Evolutionary conservation across 2,888 invertebrate genomes (phyloP), one percentile per base, ranked within the genome.

Genomic region (Agrotis exclamationis): DNA sequence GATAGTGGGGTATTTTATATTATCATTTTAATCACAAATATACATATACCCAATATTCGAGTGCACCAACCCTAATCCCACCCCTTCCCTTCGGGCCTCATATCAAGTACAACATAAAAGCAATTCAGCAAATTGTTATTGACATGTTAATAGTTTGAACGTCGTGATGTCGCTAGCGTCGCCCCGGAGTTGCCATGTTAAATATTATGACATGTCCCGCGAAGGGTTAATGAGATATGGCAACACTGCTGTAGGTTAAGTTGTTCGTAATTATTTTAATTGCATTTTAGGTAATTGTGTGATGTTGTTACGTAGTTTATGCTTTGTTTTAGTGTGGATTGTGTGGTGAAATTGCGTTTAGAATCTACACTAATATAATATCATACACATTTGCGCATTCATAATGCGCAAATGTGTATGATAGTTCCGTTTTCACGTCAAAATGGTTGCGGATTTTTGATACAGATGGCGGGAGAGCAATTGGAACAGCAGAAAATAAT

Each of bases 41-140:
- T 33, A 7, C 5, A 45, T 11, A 39, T 63, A 24, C 6, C 1
- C 64, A 9, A 50, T 45, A 24, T 0, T 11, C n/a, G 0, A 22
- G 3, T 22, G 82, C 76, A 81, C 0, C 91, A 93, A 83, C 94
- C 94, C 93, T 94, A 90, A 16, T 2, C 6, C 62, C 88, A 94
- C 94, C 95, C 93, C 93, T 93, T 91, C 88, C 89, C 88, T 79
- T 71, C 83, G 85, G 86, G 88, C 84, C 86, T 87, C 90, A 90
- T 90, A 90, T 90, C 89, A 89, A 87, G 88, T 88, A 91, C 91
- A 92, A 92, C 94, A 92, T 93, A 93, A 93, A 95, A 93, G 95
- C 95, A 92, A 94, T 96, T 94, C 91, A 87, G 90, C 91, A 95
- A 96, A 96, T 95, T 95, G 94, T 95, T 96, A 96, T 95, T 91